phyloP scores from a whole-genome alignment of 2,888 invertebrate species.

The Sinohyriopsis cumingii region DNA sequence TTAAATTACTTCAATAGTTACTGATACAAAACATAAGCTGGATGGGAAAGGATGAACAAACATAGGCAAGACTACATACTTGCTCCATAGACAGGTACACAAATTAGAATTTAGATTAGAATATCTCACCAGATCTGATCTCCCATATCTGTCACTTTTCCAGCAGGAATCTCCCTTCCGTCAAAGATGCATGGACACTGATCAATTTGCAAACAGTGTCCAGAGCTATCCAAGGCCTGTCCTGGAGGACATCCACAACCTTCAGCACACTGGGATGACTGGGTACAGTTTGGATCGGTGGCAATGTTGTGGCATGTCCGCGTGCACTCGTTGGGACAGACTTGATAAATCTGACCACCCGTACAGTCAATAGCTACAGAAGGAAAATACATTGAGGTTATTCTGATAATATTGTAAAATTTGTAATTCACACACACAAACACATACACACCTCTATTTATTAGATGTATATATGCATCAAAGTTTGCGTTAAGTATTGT shows the following conservation, averaged over 20 bases:
- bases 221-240: slow-evolving; percentile 81
- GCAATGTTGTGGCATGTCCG: slow-evolving; percentile 80
- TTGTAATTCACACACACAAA: not conserved
- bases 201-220: slow-evolving; percentile 51
- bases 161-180: slow-evolving; percentile 80
- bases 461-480: not conserved
- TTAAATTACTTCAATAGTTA: no score
- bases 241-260: slow-evolving; percentile 92
- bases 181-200: slow-evolving; percentile 61
- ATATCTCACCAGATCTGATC: slow-evolving; percentile 80
- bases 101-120: no score
- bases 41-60: no score
- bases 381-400: not conserved
- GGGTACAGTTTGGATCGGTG: slow-evolving; percentile 59
- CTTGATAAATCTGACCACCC: slow-evolving; percentile 79
- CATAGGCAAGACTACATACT: no score
- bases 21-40: no score
- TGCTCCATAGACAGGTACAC: no score
- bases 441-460: not conserved
- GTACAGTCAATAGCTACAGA: slow-evolving; percentile 81
- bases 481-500: no score
- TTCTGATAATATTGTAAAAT: not conserved
- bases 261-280: slow-evolving; percentile 80
- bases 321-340: slow-evolving; percentile 79
- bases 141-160: slow-evolving; percentile 84